Base-by-base conservation (phyloP, 2,113 vertebrate genomes). In the Pterocles orientalis region DNA sequence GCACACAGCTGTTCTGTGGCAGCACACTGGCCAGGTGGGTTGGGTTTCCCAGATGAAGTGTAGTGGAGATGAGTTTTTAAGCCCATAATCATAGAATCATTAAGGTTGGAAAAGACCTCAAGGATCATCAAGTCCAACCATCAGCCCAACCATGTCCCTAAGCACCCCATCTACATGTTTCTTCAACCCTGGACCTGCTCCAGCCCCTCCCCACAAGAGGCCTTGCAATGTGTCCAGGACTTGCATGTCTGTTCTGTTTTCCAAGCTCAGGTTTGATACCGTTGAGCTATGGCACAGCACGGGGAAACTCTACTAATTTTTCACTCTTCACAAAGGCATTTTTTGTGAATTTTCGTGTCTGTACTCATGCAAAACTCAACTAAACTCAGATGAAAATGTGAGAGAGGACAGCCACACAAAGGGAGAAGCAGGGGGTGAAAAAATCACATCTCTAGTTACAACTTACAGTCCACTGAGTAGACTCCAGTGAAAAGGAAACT, bases 181-280 rank as follows among this genome's bases (percentile, higher is more conserved):
- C 8, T 36, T 36, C 8, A 36, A 36, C 36, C 9, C 36, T 36
- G 36, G 36, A 36, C 36, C 36, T 36, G 36, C 36, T 36, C 36
- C 36, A 36, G 36, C 36, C 36, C 36, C 36, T 36, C 17, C 33
- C 25, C 36, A 36, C 21, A 54, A 14, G 33, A 57, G 29, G 21
- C 65, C 33, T 76, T 39, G 31, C 29, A 23, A 19, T 1, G 3
- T 43, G 16, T 39, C n/a, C 23, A 43, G 31, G 25, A 28, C 8
- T 57, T 48, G 12, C 0, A 0, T 23, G 21, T 57, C 18, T 2
- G 0, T 72, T 69, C 28, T 58, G 39, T 25, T 64, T 84, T 82
- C 53, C 1, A 5, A 77, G 64, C n/a, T 77, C 43, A n/a, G 36
- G 48, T 77, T 62, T 68, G 84, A 77, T 57, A 41, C 9, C 18